phyloP scores from a whole-genome alignment of 2,113 vertebrate genomes.

The Actenoides lindsayi region DNA sequence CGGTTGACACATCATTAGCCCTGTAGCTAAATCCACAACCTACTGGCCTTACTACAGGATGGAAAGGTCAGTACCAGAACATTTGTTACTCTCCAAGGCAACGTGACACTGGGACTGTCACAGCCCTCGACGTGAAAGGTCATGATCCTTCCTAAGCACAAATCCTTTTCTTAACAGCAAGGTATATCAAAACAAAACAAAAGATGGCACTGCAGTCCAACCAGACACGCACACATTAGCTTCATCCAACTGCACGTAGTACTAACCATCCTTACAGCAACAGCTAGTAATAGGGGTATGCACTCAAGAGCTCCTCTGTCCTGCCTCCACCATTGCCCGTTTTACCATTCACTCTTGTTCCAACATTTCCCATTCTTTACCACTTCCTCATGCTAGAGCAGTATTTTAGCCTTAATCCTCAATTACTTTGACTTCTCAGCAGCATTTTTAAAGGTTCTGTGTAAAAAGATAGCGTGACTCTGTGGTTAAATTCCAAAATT shows the following conservation, averaged over 20 bases:
- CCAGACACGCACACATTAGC: fast-evolving
- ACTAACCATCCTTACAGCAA: neutral
- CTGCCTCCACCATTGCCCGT: neutral
- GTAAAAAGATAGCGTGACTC: neutral
- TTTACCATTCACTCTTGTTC: neutral
- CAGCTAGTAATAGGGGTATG: neutral
- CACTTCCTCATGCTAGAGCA: neutral
- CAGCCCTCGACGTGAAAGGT: neutral
- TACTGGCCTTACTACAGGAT: neutral
- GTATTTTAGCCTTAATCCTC: neutral
- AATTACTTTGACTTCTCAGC: neutral
- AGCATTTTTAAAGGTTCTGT: neutral
- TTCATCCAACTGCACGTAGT: fast-evolving
- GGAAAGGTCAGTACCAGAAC: conserved; percentile 29
- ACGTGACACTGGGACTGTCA: neutral
- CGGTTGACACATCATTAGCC: neutral
- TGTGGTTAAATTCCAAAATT: neutral
- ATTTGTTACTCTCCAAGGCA: neutral
- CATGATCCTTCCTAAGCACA: neutral
- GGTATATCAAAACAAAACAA: neutral
- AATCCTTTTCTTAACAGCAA: neutral
- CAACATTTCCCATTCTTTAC: neutral
- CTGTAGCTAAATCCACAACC: neutral
- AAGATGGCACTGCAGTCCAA: neutral
- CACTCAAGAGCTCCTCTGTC: neutral